These are phyloP conservation scores for Pandion haliaetus DNA, from an alignment of 2,113 vertebrate genomes.

Conservation along the genomic window DNA sequence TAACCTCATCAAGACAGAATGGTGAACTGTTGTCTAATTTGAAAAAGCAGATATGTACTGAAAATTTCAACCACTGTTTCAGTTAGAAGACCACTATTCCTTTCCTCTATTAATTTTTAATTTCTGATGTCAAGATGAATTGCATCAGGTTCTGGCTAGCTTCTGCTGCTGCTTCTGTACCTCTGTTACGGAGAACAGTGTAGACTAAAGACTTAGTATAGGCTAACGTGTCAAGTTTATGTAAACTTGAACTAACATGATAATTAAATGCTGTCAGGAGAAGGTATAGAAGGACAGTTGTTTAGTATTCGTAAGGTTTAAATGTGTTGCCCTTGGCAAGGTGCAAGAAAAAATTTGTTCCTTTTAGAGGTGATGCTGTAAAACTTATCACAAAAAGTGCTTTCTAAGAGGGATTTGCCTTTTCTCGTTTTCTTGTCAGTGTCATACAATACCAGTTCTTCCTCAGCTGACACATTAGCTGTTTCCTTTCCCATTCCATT, in stretches of 20 bases:
- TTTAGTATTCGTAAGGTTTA: neutral
- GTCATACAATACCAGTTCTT: neutral
- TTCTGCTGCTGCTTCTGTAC: neutral
- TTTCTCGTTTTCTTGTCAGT: neutral
- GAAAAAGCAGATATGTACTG: neutral
- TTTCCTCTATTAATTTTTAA: neutral
- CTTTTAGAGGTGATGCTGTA: neutral
- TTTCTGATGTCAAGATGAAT: neutral
- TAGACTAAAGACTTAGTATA: neutral
- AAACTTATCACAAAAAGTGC: neutral
- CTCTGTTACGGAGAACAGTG: neutral
- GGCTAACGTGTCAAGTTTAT: neutral
- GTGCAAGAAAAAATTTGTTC: neutral
- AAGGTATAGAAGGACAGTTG: neutral
- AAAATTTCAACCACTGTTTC: neutral
- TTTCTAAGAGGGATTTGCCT: neutral
- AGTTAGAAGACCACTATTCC: neutral
- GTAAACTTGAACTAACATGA: neutral
- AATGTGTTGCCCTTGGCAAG: neutral
- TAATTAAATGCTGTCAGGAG: neutral
- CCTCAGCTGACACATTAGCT: neutral
- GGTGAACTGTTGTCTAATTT: neutral
- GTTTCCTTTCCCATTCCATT: slow-evolving; percentile 1
- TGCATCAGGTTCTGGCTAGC: neutral
- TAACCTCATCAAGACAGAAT: neutral